phyloP scores from a whole-genome alignment of 2,113 vertebrate species.

The Martes martes region DNA sequence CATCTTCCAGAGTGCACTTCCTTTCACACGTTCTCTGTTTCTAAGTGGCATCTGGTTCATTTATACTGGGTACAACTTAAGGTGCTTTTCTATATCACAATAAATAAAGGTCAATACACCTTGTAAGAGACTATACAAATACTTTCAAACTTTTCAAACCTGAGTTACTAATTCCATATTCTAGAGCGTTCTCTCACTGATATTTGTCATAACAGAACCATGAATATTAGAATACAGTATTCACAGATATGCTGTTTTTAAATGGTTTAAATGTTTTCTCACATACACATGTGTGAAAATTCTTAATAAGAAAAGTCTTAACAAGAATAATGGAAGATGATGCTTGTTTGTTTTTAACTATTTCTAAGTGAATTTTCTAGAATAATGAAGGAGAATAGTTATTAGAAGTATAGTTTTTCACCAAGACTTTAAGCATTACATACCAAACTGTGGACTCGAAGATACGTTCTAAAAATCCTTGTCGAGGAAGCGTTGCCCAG shows the following conservation, averaged over 20 bases:
- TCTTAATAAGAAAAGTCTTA: neutral
- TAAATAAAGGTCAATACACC: neutral
- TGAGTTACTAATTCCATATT: neutral
- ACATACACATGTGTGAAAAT: neutral
- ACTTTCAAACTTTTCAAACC: neutral
- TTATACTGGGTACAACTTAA: neutral
- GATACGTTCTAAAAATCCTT: neutral
- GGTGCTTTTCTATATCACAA: neutral
- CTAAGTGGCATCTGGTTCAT: neutral
- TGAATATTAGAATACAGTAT: neutral
- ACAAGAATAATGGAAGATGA: neutral
- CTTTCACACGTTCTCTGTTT: neutral
- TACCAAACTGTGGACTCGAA: neutral
- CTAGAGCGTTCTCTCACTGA: neutral
- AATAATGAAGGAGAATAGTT: neutral
- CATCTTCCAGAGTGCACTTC: neutral
- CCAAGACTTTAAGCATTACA: neutral
- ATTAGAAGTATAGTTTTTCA: neutral
- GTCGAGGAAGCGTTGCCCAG: accelerated
- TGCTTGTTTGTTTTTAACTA: neutral
- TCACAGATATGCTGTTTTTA: slow-evolving; percentile 11
- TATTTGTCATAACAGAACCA: neutral
- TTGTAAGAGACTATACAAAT: neutral
- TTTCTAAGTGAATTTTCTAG: neutral
- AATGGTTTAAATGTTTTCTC: slow-evolving; percentile 31